Evolutionary conservation across 2,113 vertebrate genomes (phyloP).

Genomic region (Leiothrix lutea): DNA sequence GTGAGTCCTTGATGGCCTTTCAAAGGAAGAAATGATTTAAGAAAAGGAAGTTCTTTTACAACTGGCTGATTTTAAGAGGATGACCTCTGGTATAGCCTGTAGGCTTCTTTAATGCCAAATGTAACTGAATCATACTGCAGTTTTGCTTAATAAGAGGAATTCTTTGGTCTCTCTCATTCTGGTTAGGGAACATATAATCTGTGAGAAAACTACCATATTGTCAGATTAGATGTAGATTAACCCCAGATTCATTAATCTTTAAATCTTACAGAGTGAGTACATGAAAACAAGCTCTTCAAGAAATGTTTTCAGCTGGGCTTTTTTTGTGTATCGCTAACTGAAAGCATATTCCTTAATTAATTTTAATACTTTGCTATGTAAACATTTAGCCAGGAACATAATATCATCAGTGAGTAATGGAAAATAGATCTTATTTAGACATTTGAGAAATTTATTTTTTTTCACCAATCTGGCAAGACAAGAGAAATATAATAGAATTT

Average conservation of each 20-base stretch:
- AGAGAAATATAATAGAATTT: neutral
- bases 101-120: neutral
- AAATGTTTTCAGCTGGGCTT: neutral
- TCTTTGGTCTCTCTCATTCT: neutral
- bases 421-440: neutral
- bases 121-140: neutral
- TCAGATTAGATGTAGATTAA: neutral
- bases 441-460: neutral
- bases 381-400: neutral
- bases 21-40: neutral
- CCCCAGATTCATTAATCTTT: neutral
- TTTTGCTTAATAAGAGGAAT: neutral
- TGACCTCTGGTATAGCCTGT: neutral
- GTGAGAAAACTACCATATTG: neutral
- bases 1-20: neutral
- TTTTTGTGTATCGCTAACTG: neutral
- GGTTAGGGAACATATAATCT: neutral
- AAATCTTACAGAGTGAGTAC: neutral
- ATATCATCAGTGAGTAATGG: neutral
- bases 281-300: neutral
- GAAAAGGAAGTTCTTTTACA: neutral
- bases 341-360: neutral
- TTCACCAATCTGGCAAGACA: neutral
- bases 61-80: neutral
- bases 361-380: neutral